Conservation (phyloP, 2,888 invertebrate genomes). For the Carpatolechia fugitivella region DNA sequence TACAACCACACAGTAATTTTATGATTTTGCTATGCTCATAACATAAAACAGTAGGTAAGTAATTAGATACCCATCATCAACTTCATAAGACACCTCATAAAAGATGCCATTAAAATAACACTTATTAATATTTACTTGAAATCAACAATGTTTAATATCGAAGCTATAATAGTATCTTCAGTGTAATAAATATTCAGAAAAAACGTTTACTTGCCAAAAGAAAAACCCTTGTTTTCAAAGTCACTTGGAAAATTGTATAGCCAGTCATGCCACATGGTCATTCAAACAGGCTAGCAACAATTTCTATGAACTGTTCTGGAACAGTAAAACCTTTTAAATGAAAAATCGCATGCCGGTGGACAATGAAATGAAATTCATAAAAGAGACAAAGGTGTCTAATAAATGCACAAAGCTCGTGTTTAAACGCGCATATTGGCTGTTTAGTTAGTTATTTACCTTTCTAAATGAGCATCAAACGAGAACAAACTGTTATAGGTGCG, state of each 20-base stretch:
- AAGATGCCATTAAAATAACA: not conserved
- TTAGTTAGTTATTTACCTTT: constrained; percentile 57
- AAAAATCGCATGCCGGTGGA: too few relatives aligned
- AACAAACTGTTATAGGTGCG: constrained; percentile 61
- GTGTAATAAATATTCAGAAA: too few relatives aligned
- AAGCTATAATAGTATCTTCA: too few relatives aligned
- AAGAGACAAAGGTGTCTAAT: constrained; percentile 22
- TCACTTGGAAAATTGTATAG: too few relatives aligned
- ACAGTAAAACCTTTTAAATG: not conserved
- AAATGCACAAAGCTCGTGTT: constrained; percentile 53
- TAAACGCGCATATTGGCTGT: constrained; percentile 54
- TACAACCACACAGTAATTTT: too few relatives aligned
- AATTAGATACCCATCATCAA: not conserved
- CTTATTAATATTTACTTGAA: not conserved
- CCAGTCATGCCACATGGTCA: too few relatives aligned
- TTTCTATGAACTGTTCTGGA: too few relatives aligned
- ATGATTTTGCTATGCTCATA: not conserved
- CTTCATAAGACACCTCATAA: not conserved
- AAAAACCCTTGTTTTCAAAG: too few relatives aligned
- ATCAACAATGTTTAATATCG: not conserved
- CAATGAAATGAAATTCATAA: not conserved
- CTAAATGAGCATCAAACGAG: constrained; percentile 65
- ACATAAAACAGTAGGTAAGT: not conserved
- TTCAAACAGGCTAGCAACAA: too few relatives aligned
- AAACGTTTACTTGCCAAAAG: too few relatives aligned